A percentile compares a stretch with the other conserved stretches of the same genome.
Evolutionary conservation across 2,888 invertebrate species (phyloP).

Genomic region (Agriopis marginaria): DNA sequence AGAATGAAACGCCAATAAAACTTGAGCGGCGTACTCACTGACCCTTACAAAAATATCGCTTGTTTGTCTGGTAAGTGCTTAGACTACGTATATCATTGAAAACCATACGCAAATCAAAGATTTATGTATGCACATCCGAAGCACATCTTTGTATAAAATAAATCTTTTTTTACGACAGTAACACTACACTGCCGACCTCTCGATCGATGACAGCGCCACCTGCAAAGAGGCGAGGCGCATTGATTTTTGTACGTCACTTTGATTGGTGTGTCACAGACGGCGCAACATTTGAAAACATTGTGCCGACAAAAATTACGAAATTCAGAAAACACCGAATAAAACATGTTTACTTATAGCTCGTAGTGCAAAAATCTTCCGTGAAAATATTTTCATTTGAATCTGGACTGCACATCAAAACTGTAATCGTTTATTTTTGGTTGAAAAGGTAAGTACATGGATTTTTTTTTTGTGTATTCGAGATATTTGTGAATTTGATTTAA

Average conservation of each 20-base stretch:
- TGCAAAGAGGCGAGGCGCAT: slow-evolving; percentile 50
- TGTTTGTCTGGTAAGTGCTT: too few relatives aligned
- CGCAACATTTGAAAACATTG: slow-evolving; percentile 80
- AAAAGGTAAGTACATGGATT: slow-evolving; percentile 32
- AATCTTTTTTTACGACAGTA: neutral
- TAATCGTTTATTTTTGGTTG: slow-evolving; percentile 12
- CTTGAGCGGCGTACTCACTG: too few relatives aligned
- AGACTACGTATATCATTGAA: too few relatives aligned
- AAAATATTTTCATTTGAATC: slow-evolving; percentile 11
- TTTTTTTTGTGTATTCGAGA: slow-evolving; percentile 5
- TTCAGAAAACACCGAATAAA: slow-evolving; percentile 48
- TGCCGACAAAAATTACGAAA: slow-evolving; percentile 56
- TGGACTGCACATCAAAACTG: slow-evolving; percentile 13
- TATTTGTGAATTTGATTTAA: slow-evolving; percentile 1
- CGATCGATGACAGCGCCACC: slow-evolving; percentile 21
- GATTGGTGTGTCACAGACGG: slow-evolving; percentile 57
- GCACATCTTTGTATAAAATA: too few relatives aligned
- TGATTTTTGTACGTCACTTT: slow-evolving; percentile 70
- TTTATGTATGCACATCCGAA: too few relatives aligned
- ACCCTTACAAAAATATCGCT: too few relatives aligned
- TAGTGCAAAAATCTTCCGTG: slow-evolving; percentile 7
- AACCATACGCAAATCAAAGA: too few relatives aligned
- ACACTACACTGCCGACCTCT: neutral
- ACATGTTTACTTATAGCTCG: slow-evolving; percentile 47
- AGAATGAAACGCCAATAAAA: slow-evolving; percentile 22